Evolutionary conservation across 2,113 vertebrate genomes (phyloP), one percentile per base, ranked within the genome.

Genomic region (Etia nguti): DNA sequence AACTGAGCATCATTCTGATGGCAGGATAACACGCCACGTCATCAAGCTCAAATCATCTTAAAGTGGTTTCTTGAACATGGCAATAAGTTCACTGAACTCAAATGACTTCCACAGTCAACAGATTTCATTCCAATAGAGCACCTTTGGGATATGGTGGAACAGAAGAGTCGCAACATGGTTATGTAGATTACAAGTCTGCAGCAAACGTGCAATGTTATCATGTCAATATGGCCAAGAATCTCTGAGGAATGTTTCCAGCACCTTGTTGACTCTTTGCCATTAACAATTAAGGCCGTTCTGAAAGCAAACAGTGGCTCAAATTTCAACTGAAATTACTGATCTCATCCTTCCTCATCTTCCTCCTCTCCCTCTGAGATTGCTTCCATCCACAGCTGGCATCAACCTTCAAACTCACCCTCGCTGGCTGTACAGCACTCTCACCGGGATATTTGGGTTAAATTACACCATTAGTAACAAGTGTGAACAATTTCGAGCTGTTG

Each of bases 21-120:
- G 43, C 38, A 43, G 38, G 12, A 43, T 43, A 1, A 34, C 2
- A 0, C 0, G 0, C 12, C 8, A 16, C 0, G 1, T 6, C 38
- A 24, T 43, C 38, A 41, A 68, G 4, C 1, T 70, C 1, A 70
- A 10, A 70, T 70, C 65, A 43, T 70, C 13, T 70, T 43, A 16
- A 70, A 70, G 3, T 70, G 36, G n/a, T 9, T 70, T 43, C n/a
- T 70, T 26, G 2, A 70, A 70, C 38, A 16, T 70, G 65, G 22
- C 38, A 70, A 24, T 43, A 15, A 41, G 65, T 70, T 24, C 65
- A 70, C n/a, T 22, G 65, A 15, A 70, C n/a, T 70, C 36, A 0
- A 5, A 70, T 15, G n/a, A 22, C 12, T n/a, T 43, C 65, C 36
- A 9, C n/a, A 43, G n/a, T 16, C 36, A 70, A 9, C 65, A 24